phyloP scores from a whole-genome alignment of 2,797 vertebrate species.

The Sternarchorhynchus goeldii region DNA sequence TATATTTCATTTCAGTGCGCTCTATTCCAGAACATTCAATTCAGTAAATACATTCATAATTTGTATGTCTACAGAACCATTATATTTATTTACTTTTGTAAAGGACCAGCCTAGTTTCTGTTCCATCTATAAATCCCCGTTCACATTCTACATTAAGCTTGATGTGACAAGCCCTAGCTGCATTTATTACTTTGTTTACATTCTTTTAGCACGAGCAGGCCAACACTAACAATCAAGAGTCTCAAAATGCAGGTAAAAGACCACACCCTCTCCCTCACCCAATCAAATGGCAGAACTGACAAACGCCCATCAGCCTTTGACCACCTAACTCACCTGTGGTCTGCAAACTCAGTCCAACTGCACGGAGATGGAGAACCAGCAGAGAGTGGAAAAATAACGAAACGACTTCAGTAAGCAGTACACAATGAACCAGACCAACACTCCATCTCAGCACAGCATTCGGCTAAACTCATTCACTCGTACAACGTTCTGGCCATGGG shows the following conservation, averaged over 20 bases:
- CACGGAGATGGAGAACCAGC: conserved; percentile 24
- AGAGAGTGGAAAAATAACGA: conserved; percentile 28
- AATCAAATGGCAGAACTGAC: not conserved
- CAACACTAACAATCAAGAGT: conserved; percentile 21
- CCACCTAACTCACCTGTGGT: conserved; percentile 59
- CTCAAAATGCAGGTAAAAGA: not conserved
- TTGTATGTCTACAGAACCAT: too few relatives aligned
- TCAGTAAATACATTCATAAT: not conserved
- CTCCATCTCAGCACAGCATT: too few relatives aligned
- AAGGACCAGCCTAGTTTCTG: too few relatives aligned
- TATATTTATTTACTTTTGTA: too few relatives aligned
- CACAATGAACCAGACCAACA: too few relatives aligned
- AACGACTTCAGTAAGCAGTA: not conserved
- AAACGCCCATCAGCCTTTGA: not conserved
- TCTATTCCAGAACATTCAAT: not conserved
- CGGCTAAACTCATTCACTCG: not conserved
- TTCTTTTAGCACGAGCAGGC: conserved; percentile 25
- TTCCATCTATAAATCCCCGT: conserved; percentile 4
- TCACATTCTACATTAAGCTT: not conserved
- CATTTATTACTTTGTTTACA: conserved; percentile 29
- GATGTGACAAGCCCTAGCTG: conserved; percentile 37
- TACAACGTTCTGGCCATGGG: not conserved
- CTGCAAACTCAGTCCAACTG: conserved; percentile 67
- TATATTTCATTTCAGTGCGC: not conserved
- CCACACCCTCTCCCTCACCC: conserved; percentile 8